These are phyloP conservation scores for Fragum whitleyi DNA, from an alignment of 2,888 invertebrate genomes.

Conservation along the genomic window DNA sequence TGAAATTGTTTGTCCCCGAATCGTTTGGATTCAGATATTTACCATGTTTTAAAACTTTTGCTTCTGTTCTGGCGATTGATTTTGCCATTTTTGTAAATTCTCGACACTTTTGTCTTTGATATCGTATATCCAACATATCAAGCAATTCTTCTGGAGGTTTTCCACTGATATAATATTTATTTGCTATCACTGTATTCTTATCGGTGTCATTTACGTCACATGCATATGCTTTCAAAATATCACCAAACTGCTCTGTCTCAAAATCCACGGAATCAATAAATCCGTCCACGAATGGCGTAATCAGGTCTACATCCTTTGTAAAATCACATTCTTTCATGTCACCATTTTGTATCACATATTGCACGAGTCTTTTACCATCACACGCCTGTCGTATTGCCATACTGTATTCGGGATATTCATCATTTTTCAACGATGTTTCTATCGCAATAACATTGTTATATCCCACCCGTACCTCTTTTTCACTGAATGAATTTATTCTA, in stretches of 20 bases:
- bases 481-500: slow-evolving; percentile 50
- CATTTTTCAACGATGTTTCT: slow-evolving; percentile 65
- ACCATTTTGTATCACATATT: slow-evolving; percentile 72
- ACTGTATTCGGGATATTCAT: slow-evolving; percentile 52
- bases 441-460: slow-evolving; percentile 67
- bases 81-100: slow-evolving; percentile 18
- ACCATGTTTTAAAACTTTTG: slow-evolving; percentile 1
- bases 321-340: slow-evolving; percentile 73
- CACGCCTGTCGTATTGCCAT: slow-evolving; percentile 69
- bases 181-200: slow-evolving; percentile 24
- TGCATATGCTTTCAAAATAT: slow-evolving; percentile 34
- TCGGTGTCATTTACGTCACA: slow-evolving; percentile 26
- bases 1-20: neutral
- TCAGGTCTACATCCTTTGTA: slow-evolving; percentile 58
- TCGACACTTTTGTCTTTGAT: slow-evolving; percentile 6
- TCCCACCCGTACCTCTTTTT: slow-evolving; percentile 71
- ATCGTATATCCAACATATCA: neutral
- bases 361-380: slow-evolving; percentile 72
- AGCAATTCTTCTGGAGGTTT: neutral
- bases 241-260: slow-evolving; percentile 44
- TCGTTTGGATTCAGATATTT: slow-evolving; percentile 7
- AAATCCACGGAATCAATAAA: slow-evolving; percentile 46
- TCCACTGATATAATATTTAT: slow-evolving; percentile 2
- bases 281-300: slow-evolving; percentile 67
- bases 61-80: slow-evolving; percentile 5